These are phyloP conservation scores for Hycleus cichorii DNA, from an alignment of 1,140 invertebrate species.

Conservation along the genomic window DNA sequence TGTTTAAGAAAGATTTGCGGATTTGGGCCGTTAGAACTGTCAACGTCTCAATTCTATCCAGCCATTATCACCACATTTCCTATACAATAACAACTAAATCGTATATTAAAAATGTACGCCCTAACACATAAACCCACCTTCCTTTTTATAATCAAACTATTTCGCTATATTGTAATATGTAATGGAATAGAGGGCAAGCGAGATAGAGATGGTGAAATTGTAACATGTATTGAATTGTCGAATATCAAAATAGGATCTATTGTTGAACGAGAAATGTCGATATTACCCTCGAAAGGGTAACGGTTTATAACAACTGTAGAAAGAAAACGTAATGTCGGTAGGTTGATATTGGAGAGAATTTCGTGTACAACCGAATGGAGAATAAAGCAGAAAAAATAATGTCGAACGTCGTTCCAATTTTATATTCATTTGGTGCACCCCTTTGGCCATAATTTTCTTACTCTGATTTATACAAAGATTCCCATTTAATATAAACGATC, in stretches of 20 bases:
- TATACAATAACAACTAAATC: constrained; percentile 4
- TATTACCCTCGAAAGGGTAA: too few species aligned
- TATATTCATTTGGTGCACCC: constrained; percentile 10
- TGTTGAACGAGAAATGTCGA: too few species aligned
- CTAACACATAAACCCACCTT: background rate
- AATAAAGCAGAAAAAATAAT: constrained; percentile 8
- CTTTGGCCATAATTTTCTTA: background rate
- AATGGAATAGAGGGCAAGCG: background rate
- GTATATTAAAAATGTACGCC: constrained; percentile 17
- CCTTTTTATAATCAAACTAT: constrained; percentile 4
- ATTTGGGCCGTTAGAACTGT: too few species aligned
- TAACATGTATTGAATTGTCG: too few species aligned
- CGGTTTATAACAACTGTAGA: too few species aligned
- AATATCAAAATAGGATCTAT: too few species aligned
- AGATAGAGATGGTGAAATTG: background rate
- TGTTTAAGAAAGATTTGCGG: too few species aligned
- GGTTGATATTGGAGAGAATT: too few species aligned
- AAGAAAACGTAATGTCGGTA: too few species aligned
- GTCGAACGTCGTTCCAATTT: constrained; percentile 4
- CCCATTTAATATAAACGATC: constrained; percentile 8
- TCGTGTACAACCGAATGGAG: constrained; percentile 3
- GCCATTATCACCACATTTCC: constrained; percentile 10
- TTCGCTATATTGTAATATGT: constrained; percentile 6
- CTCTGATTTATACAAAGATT: constrained; percentile 11
- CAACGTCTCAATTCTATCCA: constrained; percentile 4